These are phyloP conservation scores for Sinella curviseta DNA, from an alignment of 1,140 invertebrate genomes.

Conservation along the genomic window DNA sequence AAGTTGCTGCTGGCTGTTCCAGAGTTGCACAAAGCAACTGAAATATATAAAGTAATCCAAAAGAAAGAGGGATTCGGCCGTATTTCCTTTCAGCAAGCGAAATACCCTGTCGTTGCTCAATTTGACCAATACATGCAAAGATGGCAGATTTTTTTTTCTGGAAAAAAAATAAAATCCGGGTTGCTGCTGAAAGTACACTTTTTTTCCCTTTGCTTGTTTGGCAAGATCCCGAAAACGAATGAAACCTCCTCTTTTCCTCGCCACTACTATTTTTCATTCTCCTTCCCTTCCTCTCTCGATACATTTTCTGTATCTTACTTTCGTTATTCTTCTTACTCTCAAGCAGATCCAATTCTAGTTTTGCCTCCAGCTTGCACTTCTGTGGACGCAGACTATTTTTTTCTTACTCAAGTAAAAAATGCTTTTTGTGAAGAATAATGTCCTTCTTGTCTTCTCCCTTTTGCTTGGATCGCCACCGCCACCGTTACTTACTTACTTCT, in stretches of 20 bases:
- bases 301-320: no score
- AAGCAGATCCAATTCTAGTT: conserved; percentile 11
- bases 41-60: no score
- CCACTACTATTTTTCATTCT: conserved; percentile 6
- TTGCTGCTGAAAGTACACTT: conserved; percentile 8
- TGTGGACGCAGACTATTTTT: background rate
- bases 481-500: background rate
- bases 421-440: conserved; percentile 4
- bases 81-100: background rate
- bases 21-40: no score
- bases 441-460: conserved; percentile 24
- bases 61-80: no score
- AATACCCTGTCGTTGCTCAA: background rate
- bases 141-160: background rate
- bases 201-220: background rate
- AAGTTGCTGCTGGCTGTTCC: no score
- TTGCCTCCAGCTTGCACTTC: conserved; percentile 12
- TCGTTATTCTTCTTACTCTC: background rate
- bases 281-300: background rate
- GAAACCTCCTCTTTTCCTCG: conserved; percentile 5
- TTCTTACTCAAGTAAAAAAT: conserved; percentile 17
- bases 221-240: background rate
- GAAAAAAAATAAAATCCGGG: background rate
- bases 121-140: background rate
- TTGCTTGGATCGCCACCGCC: background rate